phyloP scores from a whole-genome alignment of 2,797 vertebrate genomes.

The Coracias cyanogaster region DNA sequence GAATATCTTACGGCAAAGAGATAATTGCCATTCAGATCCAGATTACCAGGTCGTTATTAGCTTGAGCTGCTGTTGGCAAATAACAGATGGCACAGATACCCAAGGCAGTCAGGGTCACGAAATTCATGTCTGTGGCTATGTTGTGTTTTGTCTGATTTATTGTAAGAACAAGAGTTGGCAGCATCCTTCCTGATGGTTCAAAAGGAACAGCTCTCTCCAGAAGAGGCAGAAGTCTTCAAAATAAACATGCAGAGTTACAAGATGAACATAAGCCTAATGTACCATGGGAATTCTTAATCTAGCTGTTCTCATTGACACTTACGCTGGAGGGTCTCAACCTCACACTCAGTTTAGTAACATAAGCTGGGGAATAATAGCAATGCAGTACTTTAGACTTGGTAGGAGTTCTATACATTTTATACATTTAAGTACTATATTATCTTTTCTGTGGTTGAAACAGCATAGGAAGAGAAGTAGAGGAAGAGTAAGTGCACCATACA shows the following conservation, averaged over 20 bases:
- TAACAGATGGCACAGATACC: background rate
- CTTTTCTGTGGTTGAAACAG: background rate
- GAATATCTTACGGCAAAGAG: background rate
- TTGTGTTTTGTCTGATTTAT: background rate
- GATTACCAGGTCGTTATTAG: background rate
- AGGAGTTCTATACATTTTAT: background rate
- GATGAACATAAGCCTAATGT: background rate
- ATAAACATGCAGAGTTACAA: background rate
- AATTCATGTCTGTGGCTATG: background rate
- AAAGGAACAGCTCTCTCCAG: background rate
- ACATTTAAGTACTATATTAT: background rate
- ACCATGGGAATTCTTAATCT: background rate
- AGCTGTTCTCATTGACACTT: background rate
- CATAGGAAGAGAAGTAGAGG: background rate
- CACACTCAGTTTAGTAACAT: background rate
- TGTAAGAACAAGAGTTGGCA: background rate
- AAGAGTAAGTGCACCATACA: background rate
- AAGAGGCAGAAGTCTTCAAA: conserved; percentile 5
- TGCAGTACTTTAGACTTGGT: background rate
- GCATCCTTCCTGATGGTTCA: background rate
- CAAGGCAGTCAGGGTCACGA: background rate
- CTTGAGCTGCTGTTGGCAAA: background rate
- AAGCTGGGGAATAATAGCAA: background rate
- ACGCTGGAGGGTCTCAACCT: conserved; percentile 1
- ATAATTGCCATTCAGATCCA: background rate